A percentile compares a stretch with the other conserved stretches of the same genome.
phyloP scores from a whole-genome alignment of 2,113 vertebrate species.

The Vanacampus margaritifer region DNA sequence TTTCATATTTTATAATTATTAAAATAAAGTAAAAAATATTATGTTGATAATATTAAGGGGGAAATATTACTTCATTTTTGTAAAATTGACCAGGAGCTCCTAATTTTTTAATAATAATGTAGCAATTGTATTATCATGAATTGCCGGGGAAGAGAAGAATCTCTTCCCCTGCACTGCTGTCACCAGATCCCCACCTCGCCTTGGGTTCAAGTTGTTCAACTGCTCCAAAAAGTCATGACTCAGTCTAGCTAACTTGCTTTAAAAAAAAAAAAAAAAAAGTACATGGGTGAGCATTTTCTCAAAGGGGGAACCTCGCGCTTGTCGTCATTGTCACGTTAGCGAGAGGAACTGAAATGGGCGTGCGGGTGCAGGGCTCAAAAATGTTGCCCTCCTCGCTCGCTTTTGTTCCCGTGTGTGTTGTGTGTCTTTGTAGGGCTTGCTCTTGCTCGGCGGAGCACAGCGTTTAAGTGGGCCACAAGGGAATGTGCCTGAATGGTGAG shows the following conservation, averaged over 20 bases:
- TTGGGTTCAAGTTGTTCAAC: slow-evolving; percentile 5
- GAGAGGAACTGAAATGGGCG: slow-evolving; percentile 19
- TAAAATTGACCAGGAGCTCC: too few species aligned
- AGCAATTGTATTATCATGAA: not conserved
- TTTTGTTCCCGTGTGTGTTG: slow-evolving; percentile 72
- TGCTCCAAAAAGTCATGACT: not conserved
- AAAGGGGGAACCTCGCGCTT: slow-evolving; percentile 14
- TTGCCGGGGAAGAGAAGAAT: too few species aligned
- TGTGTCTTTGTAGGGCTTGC: slow-evolving; percentile 69
- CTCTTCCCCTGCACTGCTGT: slow-evolving; percentile 19
- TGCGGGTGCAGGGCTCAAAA: slow-evolving; percentile 22
- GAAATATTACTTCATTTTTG: too few species aligned
- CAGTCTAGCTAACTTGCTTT: not conserved
- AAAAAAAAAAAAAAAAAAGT: slow-evolving; percentile 1
- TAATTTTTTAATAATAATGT: too few species aligned
- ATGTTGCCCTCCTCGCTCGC: slow-evolving; percentile 57
- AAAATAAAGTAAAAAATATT: too few species aligned
- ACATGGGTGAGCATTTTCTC: not conserved
- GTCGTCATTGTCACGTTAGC: slow-evolving; percentile 16
- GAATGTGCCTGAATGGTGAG: slow-evolving; percentile 68
- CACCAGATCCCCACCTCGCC: slow-evolving; percentile 17
- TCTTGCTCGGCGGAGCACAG: slow-evolving; percentile 71
- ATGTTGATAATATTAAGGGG: too few species aligned
- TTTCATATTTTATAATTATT: too few species aligned
- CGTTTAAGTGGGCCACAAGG: slow-evolving; percentile 79